phyloP scores from a whole-genome alignment of 2,113 vertebrate species.

The Hyaena hyaena region DNA sequence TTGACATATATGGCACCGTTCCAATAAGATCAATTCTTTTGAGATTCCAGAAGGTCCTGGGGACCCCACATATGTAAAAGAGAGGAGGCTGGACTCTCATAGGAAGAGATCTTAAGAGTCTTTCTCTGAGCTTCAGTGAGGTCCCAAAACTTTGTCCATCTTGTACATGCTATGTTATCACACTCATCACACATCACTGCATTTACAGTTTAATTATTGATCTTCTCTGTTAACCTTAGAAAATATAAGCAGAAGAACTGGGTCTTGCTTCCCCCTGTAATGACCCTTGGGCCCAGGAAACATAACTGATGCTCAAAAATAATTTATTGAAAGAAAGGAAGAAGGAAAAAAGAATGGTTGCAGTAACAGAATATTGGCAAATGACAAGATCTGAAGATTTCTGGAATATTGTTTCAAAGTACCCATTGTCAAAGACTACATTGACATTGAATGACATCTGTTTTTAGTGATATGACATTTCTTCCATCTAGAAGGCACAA shows the following conservation, averaged over 20 bases:
- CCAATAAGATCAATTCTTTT: neutral
- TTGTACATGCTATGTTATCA: neutral
- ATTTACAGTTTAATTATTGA: neutral
- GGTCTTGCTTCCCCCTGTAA: neutral
- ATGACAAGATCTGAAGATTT: neutral
- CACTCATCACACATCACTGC: neutral
- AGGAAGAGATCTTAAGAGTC: neutral
- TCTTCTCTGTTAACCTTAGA: neutral
- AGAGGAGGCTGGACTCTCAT: neutral
- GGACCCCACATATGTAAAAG: neutral
- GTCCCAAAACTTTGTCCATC: neutral
- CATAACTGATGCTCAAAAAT: neutral
- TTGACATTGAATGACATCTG: neutral
- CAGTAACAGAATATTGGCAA: neutral
- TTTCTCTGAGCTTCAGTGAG: neutral
- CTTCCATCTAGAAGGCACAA: neutral
- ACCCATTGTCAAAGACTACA: neutral
- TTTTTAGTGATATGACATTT: neutral
- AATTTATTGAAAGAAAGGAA: neutral
- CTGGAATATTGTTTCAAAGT: neutral
- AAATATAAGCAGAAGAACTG: neutral
- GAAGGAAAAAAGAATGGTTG: neutral
- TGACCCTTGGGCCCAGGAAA: neutral
- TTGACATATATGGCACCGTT: neutral
- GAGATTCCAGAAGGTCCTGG: neutral